Base-by-base conservation (phyloP, 2,888 invertebrate species). In the Phanerotoma sp. region DNA sequence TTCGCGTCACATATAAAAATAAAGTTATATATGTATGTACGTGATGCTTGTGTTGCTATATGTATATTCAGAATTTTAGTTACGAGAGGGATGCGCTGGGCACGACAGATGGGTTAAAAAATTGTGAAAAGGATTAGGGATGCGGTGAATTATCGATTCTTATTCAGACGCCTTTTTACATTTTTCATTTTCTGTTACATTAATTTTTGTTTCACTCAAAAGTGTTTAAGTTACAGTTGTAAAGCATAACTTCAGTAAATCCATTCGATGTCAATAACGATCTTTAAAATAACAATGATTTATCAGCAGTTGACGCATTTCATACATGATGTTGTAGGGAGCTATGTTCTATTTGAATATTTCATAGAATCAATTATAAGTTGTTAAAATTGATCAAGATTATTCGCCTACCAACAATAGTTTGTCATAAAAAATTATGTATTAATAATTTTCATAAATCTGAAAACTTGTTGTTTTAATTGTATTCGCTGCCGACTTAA, bases 61-160 rank as follows among this genome's bases (percentile, higher is more conserved):
- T 50, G 22, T 37, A 37, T 49, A 30, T 52, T 38, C 25, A 20
- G 37, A 48, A 18, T 33, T 37, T 40, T 25, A 28, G 16, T 44
- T 60, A 62, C 61, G 59, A 62, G 60, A 65, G 68, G 65, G 69
- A 71, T 69, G 68, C 64, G 66, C 65, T 60, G 45, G 62, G 51
- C 66, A 67, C 70, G 74, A 77, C 77, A 77, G 76, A 77, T 77
- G 77, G 75, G 75, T 74, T 76, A 75, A 74, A 76, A 74, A 74
- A 73, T 72, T 66, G 65, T 72, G 70, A 72, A 77, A 75, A 77
- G 75, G 76, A 75, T 76, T 75, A 74, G 73, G 73, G 73, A 74
- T 72, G 70, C 70, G 67, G 64, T 72, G 67, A 62, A 63, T 62
- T 65, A 69, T 66, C 67, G 70, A 71, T 71, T 68, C 67, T n/a